Base-by-base conservation (phyloP, 2,888 invertebrate genomes). In the Cotesia congregata region DNA sequence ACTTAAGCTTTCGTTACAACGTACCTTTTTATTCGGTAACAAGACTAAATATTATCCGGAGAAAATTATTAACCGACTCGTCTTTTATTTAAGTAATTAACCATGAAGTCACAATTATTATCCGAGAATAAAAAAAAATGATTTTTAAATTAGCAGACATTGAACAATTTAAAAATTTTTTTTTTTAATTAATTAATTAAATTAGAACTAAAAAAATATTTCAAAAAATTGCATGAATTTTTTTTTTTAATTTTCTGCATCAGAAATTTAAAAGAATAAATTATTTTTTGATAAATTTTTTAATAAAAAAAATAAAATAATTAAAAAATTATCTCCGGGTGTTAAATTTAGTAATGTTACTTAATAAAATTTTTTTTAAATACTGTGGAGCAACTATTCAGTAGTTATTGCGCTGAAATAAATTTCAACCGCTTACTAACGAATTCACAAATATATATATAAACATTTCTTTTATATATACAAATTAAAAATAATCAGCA, bases 351-450 rank as follows among this genome's bases (percentile, higher is more conserved):
- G 50, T 12, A 50, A 9, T 12, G 9, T 50, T 12, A 9, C 12
- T 50, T 50, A 7, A 12, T 50, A 12, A 4, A 0, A 2, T 50
- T 50, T 50, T 62, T 72, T 72, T 72, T 40, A 17, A 72, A 72
- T 72, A 72, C 72, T 72, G 65, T 65, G 50, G 64, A 72, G 72
- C 72, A 72, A 65, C 50, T 65, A 72, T 72, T 72, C 64, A 40
- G 64, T 72, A 64, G 65, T 20, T 65, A 39, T 40, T 7, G 41
- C 40, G 50, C 61, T 15, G 12, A 65, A 12, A 72, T 61, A 72
- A 9, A 65, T 39, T 17, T 17, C 65, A 20, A 64, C 7, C 41
- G 15, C 20, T 65, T 65, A 41, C 15, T 17, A 9, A 62, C 61
- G 38, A 62, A 72, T 65, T 41, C 41, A 62, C 62, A 71, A 65